Evolutionary conservation across 2,888 invertebrate species (phyloP), one percentile per base, ranked within the genome.

Genomic region (Pharmacophagus antenor): DNA sequence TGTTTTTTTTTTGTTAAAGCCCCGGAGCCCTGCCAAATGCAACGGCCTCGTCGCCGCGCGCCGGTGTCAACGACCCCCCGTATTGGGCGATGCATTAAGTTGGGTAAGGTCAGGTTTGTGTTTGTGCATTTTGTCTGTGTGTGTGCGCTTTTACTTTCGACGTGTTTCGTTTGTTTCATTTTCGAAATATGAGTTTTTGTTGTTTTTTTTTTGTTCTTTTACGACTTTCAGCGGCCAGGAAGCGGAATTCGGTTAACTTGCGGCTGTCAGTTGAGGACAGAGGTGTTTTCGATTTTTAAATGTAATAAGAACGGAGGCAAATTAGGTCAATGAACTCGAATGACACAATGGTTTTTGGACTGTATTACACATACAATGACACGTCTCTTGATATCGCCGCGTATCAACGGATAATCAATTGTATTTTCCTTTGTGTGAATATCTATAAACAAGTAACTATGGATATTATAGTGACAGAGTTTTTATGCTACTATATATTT

Each of bases 91-190:
- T 79, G 79, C 73, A 82, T 80, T 72, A 72, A 80, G 67, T 88
- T 89, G 87, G 73, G 86, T 82, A 88, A 89, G 89, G 89, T 89
- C 88, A 89, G 84, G 80, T 74, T 70, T 80, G 79, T 77, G 71
- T 70, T 54, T 63, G 63, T 74, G 72, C 70, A 73, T 69, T 65
- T 55, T 63, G 66, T 66, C 64, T 59, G 71, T 76, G 71, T 74
- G 72, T 60, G 69, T 74, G 71, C 76, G 80, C 83, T 88, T 85
- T 88, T 87, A 87, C 88, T 88, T 88, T 88, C 85, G 76, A 69
- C 73, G 70, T 68, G 64, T 67, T 62, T 60, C 52, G 58, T 49
- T 58, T 54, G 51, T 58, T 59, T 60, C 60, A 58, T 49, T 62
- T 65, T 65, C 55, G 47, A 47, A 63, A 61, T 62, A 57, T 46